phyloP scores from a whole-genome alignment of 2,113 vertebrate species.

The Nerophis ophidion region DNA sequence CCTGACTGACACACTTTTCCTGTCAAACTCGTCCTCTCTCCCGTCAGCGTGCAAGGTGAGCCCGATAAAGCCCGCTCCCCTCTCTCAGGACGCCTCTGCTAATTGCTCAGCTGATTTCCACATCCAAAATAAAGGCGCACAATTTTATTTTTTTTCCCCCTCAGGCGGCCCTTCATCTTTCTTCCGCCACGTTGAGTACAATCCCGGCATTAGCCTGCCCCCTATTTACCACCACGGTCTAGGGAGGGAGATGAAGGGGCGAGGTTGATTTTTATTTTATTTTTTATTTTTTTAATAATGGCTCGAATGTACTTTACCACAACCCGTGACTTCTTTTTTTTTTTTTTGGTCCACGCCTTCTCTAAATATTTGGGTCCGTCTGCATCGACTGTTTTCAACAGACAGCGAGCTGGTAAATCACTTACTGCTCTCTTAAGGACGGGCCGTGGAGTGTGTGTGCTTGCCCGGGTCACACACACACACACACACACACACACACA shows the following conservation, averaged over 20 bases:
- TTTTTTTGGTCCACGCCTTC: slow-evolving; percentile 59
- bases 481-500: slow-evolving; percentile 46
- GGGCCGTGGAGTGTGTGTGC: slow-evolving; percentile 67
- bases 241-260: slow-evolving; percentile 27
- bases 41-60: slow-evolving; percentile 62
- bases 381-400: slow-evolving; percentile 59
- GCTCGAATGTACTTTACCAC: slow-evolving; percentile 25
- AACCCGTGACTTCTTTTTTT: slow-evolving; percentile 57
- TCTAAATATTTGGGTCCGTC: slow-evolving; percentile 67
- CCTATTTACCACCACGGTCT: slow-evolving; percentile 47
- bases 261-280: slow-evolving; percentile 6
- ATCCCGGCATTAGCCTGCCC: slow-evolving; percentile 26
- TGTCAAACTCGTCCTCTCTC: slow-evolving; percentile 22
- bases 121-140: slow-evolving; percentile 63
- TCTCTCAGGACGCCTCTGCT: slow-evolving; percentile 58
- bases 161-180: slow-evolving; percentile 45
- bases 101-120: slow-evolving; percentile 67
- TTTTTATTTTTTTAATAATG: slow-evolving; percentile 35
- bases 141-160: slow-evolving; percentile 15
- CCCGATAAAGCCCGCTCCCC: slow-evolving; percentile 64
- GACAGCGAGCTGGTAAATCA: slow-evolving; percentile 73
- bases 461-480: slow-evolving; percentile 70
- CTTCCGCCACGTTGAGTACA: slow-evolving; percentile 64
- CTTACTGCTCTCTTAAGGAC: slow-evolving; percentile 68
- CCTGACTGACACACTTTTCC: slow-evolving; percentile 35